Conservation (phyloP, 2,113 vertebrate species). For the Neodontobutis hainanensis region DNA sequence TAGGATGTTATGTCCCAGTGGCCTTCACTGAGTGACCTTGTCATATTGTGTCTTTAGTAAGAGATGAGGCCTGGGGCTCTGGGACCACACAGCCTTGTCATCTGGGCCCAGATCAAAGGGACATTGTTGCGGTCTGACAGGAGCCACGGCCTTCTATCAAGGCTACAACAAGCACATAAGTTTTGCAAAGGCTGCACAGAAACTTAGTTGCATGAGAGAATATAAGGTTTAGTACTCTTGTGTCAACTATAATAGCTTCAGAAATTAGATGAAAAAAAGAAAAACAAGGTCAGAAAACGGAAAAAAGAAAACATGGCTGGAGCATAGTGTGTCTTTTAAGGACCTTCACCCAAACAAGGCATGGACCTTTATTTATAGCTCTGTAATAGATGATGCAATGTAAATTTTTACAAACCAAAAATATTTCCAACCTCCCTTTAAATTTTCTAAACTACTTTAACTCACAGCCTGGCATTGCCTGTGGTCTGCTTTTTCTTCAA, state of each 20-base stretch:
- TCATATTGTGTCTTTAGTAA: constrained; percentile 39
- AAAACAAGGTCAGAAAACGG: no score
- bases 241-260: no score
- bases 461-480: constrained; percentile 23
- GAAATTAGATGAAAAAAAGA: no score
- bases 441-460: constrained; percentile 19
- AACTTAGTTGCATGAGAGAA: constrained; percentile 10
- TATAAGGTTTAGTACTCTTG: not conserved
- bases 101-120: constrained; percentile 60
- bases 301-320: no score
- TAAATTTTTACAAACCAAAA: constrained; percentile 29
- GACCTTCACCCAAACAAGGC: no score
- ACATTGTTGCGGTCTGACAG: constrained; percentile 35
- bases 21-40: constrained; percentile 29
- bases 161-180: constrained; percentile 6
- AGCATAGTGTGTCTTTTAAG: no score
- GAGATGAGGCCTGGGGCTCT: constrained; percentile 40
- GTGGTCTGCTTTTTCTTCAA: constrained; percentile 48
- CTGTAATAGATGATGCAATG: not conserved
- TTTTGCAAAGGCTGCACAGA: constrained; percentile 1
- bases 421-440: not conserved
- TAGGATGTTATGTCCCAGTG: constrained; percentile 6
- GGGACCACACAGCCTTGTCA: constrained; percentile 60
- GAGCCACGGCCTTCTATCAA: constrained; percentile 36
- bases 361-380: no score